Conservation (phyloP, 2,797 vertebrate species). For the Parotocinclus haroldoi region DNA sequence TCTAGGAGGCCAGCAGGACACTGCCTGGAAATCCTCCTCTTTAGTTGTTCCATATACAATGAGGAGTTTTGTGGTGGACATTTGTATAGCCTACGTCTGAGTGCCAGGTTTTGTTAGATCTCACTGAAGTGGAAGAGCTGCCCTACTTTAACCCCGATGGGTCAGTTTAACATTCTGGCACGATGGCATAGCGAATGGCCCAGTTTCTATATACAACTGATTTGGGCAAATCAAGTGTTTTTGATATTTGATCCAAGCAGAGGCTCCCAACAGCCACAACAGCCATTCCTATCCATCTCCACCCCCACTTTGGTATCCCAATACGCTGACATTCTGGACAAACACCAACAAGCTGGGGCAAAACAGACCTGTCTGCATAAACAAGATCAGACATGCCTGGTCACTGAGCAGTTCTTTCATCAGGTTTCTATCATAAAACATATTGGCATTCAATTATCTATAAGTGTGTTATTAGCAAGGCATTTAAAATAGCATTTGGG, state of each 20-base stretch:
- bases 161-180: slow-evolving; percentile 9
- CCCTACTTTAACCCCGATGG: slow-evolving; percentile 46
- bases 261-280: slow-evolving; percentile 13
- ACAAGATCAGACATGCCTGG: slow-evolving; percentile 33
- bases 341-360: slow-evolving; percentile 25
- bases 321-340: slow-evolving; percentile 29
- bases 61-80: background rate
- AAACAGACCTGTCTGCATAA: slow-evolving; percentile 9
- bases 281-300: slow-evolving; percentile 9
- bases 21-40: background rate
- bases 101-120: background rate
- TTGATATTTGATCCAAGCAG: slow-evolving; percentile 22
- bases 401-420: slow-evolving; percentile 28
- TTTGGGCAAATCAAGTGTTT: slow-evolving; percentile 30
- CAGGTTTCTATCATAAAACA: slow-evolving; percentile 3
- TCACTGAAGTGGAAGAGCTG: slow-evolving; percentile 18
- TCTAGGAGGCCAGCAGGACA: no score
- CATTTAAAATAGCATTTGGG: background rate
- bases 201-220: slow-evolving; percentile 49
- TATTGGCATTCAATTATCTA: background rate
- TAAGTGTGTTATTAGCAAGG: background rate
- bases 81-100: background rate
- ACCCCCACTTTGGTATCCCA: slow-evolving; percentile 23
- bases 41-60: background rate
- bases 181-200: slow-evolving; percentile 34